These are phyloP conservation scores for Drosophila pseudotakahashii DNA, from an alignment of 2,888 invertebrate species.

Conservation along the genomic window DNA sequence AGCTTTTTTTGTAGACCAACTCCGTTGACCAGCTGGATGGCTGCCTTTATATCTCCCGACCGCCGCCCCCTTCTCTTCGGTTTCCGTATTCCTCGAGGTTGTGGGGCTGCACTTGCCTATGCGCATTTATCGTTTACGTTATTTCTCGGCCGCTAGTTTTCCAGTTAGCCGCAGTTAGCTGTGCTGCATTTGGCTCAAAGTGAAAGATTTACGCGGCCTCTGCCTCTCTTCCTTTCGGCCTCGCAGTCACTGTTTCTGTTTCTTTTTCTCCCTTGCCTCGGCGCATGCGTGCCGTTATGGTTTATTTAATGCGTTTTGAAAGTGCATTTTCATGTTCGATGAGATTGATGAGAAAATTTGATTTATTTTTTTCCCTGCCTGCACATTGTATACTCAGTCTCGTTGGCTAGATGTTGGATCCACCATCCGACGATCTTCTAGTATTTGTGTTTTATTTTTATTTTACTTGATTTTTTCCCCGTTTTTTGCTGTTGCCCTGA, in stretches of 20 bases:
- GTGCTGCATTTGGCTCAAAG: conserved; percentile 78
- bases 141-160: conserved; percentile 78
- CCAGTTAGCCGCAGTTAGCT: conserved; percentile 77
- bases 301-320: conserved; percentile 83
- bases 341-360: conserved; percentile 83
- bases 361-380: conserved; percentile 71
- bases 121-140: conserved; percentile 80
- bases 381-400: conserved; percentile 51
- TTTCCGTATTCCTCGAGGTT: conserved; percentile 14
- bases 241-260: not conserved
- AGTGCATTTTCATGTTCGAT: conserved; percentile 83
- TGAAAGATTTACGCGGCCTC: conserved; percentile 80
- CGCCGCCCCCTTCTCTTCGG: not conserved
- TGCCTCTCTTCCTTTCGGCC: conserved; percentile 31
- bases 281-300: conserved; percentile 83
- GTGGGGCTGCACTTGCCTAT: conserved; percentile 72
- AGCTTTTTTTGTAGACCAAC: not conserved
- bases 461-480: not conserved
- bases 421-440: conserved; percentile 5
- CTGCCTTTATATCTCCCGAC: conserved; percentile 20
- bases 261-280: conserved; percentile 32
- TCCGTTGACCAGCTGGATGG: conserved; percentile 46
- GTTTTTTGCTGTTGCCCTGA: not conserved
- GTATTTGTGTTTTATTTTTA: conserved; percentile 1
- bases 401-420: conserved; percentile 19